Base-by-base conservation (phyloP, 30 jellyfish, hydroid and myxozoan genomes). In the Cassiopea xamachana region DNA sequence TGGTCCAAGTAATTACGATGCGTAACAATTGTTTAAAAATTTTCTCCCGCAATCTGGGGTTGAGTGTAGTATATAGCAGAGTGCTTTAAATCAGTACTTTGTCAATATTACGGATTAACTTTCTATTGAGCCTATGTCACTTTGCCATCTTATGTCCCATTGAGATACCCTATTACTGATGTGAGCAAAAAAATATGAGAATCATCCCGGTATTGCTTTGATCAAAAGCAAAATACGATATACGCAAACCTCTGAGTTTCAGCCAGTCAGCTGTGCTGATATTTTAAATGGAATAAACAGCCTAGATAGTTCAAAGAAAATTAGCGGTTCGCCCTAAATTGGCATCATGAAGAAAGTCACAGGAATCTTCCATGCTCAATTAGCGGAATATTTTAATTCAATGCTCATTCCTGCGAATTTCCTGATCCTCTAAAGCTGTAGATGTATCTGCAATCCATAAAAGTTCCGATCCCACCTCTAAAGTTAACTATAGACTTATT, bases 391-490 rank as follows among this genome's bases (percentile, higher is more conserved):
- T 1, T 75, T 75, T 47, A 27, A 75, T n/a, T 39, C 84, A 39
- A 75, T 75, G 84, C 64, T 78, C 59, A 7, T 78, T 27, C 87
- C 62, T 48, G 87, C 62, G 75, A 78, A 1, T 78, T 78, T 47
- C 75, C 87, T 55, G 27, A 27, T 55, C 78, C 15, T 55, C 87
- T 78, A 8, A 55, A 27, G 70, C 46, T 78, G 84, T 46, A 55
- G 87, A 78, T 55, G 74, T 78, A 78, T 48, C 87, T 27, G 87
- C 87, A 55, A 6, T 43, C 70, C 62, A 78, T 78, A 78, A 78
- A 49, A 78, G 74, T 78, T 78, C 87, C 48, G 84, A 27, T n/a
- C 64, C 61, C 61, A 75, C 69, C 84, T 75, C 64, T 75, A 6
- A 46, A 15, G 17, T 75, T 75, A 47, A 75, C 27, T 55, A 55